Conservation (phyloP, 2,888 invertebrate genomes). For the Ectemnius continuus region DNA sequence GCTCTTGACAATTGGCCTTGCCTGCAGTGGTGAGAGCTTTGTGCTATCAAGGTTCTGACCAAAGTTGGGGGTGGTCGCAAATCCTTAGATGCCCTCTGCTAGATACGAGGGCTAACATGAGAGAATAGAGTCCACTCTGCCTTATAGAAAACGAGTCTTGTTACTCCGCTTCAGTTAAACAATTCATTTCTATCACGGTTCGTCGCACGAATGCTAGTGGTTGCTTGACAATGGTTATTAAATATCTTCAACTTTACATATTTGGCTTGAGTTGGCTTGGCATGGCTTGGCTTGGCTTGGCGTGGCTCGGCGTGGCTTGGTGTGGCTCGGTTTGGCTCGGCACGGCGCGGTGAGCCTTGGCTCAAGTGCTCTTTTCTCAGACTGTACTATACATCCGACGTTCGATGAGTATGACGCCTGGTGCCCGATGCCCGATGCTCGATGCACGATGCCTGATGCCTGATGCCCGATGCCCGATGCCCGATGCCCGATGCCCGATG, state of each 20-base stretch:
- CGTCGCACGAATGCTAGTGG: constrained; percentile 9
- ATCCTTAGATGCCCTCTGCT: constrained; percentile 49
- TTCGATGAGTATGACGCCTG: background rate
- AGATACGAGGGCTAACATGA: constrained; percentile 26
- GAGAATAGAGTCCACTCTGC: constrained; percentile 22
- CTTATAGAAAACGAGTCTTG: constrained; percentile 33
- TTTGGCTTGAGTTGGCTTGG: background rate
- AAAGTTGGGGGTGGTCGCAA: constrained; percentile 37
- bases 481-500: no score
- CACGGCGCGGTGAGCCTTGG: background rate
- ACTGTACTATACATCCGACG: no score
- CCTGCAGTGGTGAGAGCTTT: no score
- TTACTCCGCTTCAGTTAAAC: constrained; percentile 14
- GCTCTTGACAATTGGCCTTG: no score
- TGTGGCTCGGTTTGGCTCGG: background rate
- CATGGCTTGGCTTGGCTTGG: constrained; percentile 2
- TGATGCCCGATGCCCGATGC: no score
- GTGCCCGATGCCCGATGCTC: no score
- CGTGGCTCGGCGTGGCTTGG: background rate
- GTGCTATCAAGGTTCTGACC: constrained; percentile 31
- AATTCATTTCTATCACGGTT: constrained; percentile 19
- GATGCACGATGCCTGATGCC: background rate
- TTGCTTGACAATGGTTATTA: no score
- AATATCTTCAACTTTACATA: no score
- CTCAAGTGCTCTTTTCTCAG: no score